A percentile compares a stretch with the other conserved stretches of the same genome.
These are phyloP conservation scores for Ophiodon elongatus DNA, from an alignment of 2,113 vertebrate species.

Conservation along the genomic window DNA sequence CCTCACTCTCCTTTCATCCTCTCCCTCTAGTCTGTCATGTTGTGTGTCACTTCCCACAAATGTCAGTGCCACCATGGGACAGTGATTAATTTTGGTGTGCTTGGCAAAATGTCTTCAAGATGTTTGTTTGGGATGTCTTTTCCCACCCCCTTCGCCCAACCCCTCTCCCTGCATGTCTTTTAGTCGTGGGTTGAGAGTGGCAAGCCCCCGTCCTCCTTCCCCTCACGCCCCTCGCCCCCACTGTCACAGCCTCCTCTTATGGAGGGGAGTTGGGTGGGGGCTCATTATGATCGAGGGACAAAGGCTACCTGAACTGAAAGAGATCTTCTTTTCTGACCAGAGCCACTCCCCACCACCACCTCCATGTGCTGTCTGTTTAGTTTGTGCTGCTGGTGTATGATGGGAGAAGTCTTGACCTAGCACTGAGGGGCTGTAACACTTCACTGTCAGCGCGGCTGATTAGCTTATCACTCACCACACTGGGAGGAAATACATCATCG, in stretches of 20 bases:
- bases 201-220: constrained; percentile 31
- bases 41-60: constrained; percentile 83
- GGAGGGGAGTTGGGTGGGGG: constrained; percentile 3
- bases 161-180: constrained; percentile 58
- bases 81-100: constrained; percentile 85
- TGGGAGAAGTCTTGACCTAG: constrained; percentile 81
- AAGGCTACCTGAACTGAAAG: constrained; percentile 84
- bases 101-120: constrained; percentile 84
- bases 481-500: constrained; percentile 82
- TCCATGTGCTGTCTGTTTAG: constrained; percentile 73
- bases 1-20: constrained; percentile 73
- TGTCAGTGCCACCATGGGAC: constrained; percentile 82
- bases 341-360: constrained; percentile 57
- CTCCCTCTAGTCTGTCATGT: constrained; percentile 80
- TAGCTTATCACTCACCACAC: constrained; percentile 84
- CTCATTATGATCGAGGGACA: constrained; percentile 76
- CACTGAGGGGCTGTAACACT: constrained; percentile 81
- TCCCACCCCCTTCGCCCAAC: constrained; percentile 53
- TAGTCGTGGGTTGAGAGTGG: constrained; percentile 72
- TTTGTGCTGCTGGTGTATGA: constrained; percentile 75
- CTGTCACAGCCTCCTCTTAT: constrained; percentile 62
- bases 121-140: constrained; percentile 86
- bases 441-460: constrained; percentile 84
- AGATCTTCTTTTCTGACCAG: constrained; percentile 80
- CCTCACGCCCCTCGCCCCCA: constrained; percentile 28